A percentile compares a stretch with the other conserved stretches of the same genome.
These are phyloP conservation scores for Geotrupes spiniger DNA, from an alignment of 2,888 invertebrate genomes.

Conservation along the genomic window DNA sequence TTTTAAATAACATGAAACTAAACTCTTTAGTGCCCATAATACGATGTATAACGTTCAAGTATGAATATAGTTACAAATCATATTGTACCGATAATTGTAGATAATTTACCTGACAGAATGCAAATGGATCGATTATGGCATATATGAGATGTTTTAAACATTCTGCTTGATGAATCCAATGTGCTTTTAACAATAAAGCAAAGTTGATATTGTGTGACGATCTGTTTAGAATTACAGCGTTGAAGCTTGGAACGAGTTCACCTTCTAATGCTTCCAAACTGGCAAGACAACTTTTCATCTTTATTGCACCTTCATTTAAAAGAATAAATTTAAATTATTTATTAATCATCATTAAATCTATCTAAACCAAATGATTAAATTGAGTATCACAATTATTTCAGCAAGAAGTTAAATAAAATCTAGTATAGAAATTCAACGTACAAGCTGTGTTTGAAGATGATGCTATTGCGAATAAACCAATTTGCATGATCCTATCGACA, in stretches of 20 bases:
- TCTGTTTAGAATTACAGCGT: conserved; percentile 50
- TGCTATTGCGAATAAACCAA: conserved; percentile 69
- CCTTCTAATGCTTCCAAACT: conserved; percentile 67
- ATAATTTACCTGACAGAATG: conserved; percentile 64
- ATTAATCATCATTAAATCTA: too few species aligned
- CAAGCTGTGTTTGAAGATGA: conserved; percentile 53
- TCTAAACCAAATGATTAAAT: too few species aligned
- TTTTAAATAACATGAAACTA: too few species aligned
- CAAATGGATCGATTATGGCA: conserved; percentile 66
- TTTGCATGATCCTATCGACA: conserved; percentile 65
- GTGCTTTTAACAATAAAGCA: conserved; percentile 53
- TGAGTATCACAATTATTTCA: background rate
- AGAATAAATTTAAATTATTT: too few species aligned
- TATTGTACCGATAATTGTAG: too few species aligned
- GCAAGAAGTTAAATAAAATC: background rate
- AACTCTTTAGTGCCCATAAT: too few species aligned
- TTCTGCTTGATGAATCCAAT: conserved; percentile 61
- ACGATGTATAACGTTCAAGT: too few species aligned
- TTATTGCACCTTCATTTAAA: conserved; percentile 54
- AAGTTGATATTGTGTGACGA: conserved; percentile 55
- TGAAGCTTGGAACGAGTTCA: conserved; percentile 62
- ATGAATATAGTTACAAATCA: too few species aligned
- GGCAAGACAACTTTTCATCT: conserved; percentile 62
- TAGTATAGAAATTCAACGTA: conserved; percentile 36
- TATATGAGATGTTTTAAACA: conserved; percentile 59